phyloP scores from a whole-genome alignment of 2,888 invertebrate genomes.

The Copidosoma aretas region DNA sequence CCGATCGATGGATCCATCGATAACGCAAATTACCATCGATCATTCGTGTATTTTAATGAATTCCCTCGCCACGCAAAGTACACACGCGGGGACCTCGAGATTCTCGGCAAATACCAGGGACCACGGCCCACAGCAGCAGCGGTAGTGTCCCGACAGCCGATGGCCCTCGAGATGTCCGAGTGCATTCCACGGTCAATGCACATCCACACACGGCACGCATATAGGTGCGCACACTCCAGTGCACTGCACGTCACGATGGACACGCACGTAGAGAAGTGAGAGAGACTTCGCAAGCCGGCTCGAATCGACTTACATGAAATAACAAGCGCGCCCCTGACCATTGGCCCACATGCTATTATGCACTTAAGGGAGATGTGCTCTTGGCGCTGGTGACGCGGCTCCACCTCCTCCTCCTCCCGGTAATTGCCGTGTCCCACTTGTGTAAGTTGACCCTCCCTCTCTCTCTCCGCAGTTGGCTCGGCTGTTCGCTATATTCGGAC shows the following conservation, averaged over 20 bases:
- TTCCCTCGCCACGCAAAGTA: not conserved
- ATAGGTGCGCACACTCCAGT: not conserved
- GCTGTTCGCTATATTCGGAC: conserved; percentile 34
- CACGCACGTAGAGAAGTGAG: not conserved
- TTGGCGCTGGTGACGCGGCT: conserved; percentile 6
- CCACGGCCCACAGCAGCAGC: not conserved
- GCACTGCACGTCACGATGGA: not conserved
- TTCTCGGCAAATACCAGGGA: not conserved
- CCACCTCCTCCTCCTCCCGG: too few species aligned
- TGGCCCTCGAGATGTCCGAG: not conserved
- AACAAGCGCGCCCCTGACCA: conserved; percentile 55
- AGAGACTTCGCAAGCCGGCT: not conserved
- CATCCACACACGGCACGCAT: not conserved
- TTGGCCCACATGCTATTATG: conserved; percentile 50
- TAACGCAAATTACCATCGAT: not conserved
- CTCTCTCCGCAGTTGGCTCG: too few species aligned
- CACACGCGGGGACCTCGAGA: not conserved
- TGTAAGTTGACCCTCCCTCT: conserved; percentile 29
- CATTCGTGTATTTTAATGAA: too few species aligned
- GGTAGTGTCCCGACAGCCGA: not conserved
- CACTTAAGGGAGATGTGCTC: conserved; percentile 50
- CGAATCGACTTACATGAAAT: conserved; percentile 49
- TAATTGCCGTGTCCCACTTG: conserved; percentile 35
- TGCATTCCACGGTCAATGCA: conserved; percentile 2
- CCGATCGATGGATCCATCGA: not conserved